These are phyloP conservation scores for Dendrocopos noguchii DNA, from an alignment of 2,113 vertebrate species.

Conservation along the genomic window DNA sequence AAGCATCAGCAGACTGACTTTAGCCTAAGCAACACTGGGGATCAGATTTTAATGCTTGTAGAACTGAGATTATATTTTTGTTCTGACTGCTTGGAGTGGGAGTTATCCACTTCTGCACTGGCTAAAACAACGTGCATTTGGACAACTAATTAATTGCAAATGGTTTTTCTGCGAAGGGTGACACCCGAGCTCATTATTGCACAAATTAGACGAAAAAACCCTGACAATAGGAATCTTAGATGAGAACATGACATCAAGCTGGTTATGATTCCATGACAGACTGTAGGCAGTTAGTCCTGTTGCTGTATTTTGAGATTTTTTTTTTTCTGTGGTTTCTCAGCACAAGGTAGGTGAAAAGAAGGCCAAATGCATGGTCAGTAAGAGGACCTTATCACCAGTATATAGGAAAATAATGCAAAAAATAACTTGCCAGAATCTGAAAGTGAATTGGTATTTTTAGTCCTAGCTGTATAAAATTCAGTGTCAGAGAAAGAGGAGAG, in stretches of 20 bases:
- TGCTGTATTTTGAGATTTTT: neutral
- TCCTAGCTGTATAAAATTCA: slow-evolving; percentile 66
- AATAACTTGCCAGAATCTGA: neutral
- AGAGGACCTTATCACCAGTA: neutral
- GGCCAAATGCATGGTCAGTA: neutral
- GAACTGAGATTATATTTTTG: neutral
- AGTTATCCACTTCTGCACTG: neutral
- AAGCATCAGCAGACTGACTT: neutral
- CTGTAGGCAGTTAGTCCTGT: neutral
- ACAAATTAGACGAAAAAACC: neutral
- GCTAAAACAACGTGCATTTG: neutral
- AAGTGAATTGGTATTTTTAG: slow-evolving; percentile 68
- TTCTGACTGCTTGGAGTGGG: neutral
- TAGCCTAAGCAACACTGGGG: neutral
- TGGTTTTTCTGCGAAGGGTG: neutral
- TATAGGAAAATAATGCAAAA: neutral
- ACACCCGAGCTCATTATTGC: neutral
- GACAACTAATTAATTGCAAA: neutral
- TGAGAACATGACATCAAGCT: neutral
- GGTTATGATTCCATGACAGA: neutral
- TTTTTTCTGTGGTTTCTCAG: neutral
- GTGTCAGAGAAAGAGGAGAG: slow-evolving; percentile 32
- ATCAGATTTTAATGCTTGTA: neutral
- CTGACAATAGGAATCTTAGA: neutral
- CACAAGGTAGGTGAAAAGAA: neutral